Conservation (phyloP, 2,113 vertebrate species). For the Malurus melanocephalus region DNA sequence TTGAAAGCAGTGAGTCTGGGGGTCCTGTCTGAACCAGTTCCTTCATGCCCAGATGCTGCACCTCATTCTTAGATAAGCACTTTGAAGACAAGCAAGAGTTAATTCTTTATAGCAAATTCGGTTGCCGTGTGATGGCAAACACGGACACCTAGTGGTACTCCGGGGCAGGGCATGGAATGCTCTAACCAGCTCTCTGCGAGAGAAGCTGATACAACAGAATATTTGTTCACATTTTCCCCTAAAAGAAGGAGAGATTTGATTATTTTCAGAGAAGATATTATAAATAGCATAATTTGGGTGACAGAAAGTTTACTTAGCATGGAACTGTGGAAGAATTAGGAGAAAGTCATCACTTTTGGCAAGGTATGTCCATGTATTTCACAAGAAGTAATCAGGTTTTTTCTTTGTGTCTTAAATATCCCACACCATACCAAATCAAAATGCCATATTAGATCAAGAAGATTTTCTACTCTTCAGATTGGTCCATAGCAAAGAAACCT, state of each 20-base stretch:
- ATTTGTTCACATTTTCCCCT: background rate
- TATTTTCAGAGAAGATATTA: background rate
- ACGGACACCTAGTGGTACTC: conserved; percentile 63
- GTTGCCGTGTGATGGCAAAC: conserved; percentile 30
- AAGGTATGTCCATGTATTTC: background rate
- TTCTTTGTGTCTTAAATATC: background rate
- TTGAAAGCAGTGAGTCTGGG: background rate
- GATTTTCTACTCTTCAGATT: background rate
- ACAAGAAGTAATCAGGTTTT: background rate
- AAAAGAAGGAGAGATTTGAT: background rate
- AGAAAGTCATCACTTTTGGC: background rate
- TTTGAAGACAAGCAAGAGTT: background rate
- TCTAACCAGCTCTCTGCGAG: background rate
- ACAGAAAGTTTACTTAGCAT: background rate
- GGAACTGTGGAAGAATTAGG: background rate
- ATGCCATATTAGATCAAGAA: background rate
- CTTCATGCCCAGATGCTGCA: background rate
- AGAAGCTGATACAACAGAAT: background rate
- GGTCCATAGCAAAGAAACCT: conserved; percentile 17
- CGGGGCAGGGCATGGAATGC: background rate
- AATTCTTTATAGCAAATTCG: background rate
- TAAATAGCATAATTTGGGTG: background rate
- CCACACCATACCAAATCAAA: background rate
- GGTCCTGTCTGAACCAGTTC: background rate
- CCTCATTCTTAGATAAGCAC: background rate